Base-by-base conservation (phyloP, 2,797 vertebrate species). In the Arctocebus calabarensis region DNA sequence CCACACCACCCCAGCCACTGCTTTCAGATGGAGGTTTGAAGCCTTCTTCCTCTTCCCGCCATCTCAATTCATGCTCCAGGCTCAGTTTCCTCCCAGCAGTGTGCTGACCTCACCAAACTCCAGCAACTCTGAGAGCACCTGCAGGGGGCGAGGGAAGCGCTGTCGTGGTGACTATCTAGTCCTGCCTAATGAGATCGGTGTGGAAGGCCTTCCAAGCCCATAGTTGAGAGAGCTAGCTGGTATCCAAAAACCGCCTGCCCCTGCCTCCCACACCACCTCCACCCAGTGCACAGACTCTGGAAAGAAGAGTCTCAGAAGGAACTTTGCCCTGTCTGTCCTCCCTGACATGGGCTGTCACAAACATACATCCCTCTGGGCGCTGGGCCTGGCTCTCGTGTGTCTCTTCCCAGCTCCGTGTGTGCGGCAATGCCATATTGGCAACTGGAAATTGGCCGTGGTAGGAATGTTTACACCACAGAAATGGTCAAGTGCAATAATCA, bases 141-240 rank as follows among this genome's bases (percentile, higher is more conserved):
- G 34, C 19, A 9, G 59, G n/a, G 9, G 6, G 34, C 8, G n/a
- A 78, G 84, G 73, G 73, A 34, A 59, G 82, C 1, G 3, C 84
- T 66, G 48, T 77, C 90, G 81, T 70, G 0, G 3, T 7, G 78
- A 66, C 43, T 25, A 20, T 77, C 85, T 73, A 88, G 90, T 77
- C 90, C 93, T 66, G 43, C 14, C 92, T 92, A 92, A 94, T 55
- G 23, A 94, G 93, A 40, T 29, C 83, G 0, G 43, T 78, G 71
- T 66, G 77, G 71, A 93, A 43, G 0, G 12, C 78, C 79, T 94
- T 89, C 96, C 81, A 86, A 68, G 94, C 11, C 0, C 3, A 4
- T 0, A 7, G 32, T 40, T 2, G 70, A 71, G 77, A 81, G 37
- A 19, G 40, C 57, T 62, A 88, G 91, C 85, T 22, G 13, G 34